These are phyloP conservation scores for Drosophila infuscata DNA, from an alignment of 2,888 invertebrate species.

Conservation along the genomic window DNA sequence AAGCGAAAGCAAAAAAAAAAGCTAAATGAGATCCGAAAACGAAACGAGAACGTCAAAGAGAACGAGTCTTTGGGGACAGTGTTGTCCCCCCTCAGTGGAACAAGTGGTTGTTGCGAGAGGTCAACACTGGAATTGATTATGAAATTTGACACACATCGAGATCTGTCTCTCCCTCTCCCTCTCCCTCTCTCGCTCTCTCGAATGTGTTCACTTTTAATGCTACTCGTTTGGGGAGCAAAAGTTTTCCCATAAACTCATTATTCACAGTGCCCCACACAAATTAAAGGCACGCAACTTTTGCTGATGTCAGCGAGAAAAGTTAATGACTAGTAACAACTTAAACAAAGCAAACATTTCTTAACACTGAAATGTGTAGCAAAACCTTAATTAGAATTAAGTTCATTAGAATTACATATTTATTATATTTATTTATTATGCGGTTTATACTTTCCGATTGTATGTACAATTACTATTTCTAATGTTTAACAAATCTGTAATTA, in stretches of 20 bases:
- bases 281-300: conserved; percentile 29
- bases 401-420: not conserved
- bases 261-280: conserved; percentile 17
- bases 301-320: conserved; percentile 52
- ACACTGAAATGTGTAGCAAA: not conserved
- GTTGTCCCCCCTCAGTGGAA: conserved; percentile 18
- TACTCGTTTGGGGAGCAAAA: conserved; percentile 6
- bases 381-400: not conserved
- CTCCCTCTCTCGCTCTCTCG: not conserved
- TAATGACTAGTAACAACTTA: conserved; percentile 33
- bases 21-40: not conserved
- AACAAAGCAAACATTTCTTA: conserved; percentile 15
- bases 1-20: conserved; percentile 60
- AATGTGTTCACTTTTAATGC: not conserved
- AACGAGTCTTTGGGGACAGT: conserved; percentile 12
- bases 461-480: not conserved
- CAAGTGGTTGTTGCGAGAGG: conserved; percentile 54
- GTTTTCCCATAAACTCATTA: conserved; percentile 6
- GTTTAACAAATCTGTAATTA: not conserved
- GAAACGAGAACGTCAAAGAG: conserved; percentile 6
- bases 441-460: not conserved
- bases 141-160: conserved; percentile 57
- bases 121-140: conserved; percentile 52
- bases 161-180: conserved; percentile 19
- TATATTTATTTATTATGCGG: not conserved